Conservation (phyloP, 2,797 vertebrate genomes). For the Serranus cabrilla region DNA sequence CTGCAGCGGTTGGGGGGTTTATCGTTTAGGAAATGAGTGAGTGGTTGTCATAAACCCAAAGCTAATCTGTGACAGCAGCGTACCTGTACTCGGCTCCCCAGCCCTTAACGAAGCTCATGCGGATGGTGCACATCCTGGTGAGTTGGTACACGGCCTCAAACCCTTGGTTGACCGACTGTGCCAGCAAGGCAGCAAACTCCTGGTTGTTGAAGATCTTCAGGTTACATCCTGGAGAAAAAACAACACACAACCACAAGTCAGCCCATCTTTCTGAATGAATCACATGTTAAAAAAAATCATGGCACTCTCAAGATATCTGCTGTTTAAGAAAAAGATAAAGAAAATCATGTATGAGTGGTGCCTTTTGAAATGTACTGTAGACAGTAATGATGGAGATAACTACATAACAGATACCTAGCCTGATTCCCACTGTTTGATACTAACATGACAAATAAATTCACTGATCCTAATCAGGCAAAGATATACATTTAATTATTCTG, state of each 20-base stretch:
- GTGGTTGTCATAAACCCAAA: neutral
- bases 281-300: too few relatives aligned
- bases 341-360: too few relatives aligned
- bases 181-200: constrained; percentile 96
- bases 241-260: neutral
- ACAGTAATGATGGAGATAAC: too few relatives aligned
- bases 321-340: too few relatives aligned
- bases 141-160: constrained; percentile 99
- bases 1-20: neutral
- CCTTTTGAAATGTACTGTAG: too few relatives aligned
- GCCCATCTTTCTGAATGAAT: too few relatives aligned
- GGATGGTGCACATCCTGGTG: constrained; percentile 98
- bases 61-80: constrained; percentile 1
- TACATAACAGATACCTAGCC: neutral
- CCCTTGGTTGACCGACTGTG: constrained; percentile 98
- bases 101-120: constrained; percentile 99
- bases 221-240: constrained; percentile 90
- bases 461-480: neutral
- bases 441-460: neutral
- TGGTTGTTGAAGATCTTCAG: constrained; percentile 99
- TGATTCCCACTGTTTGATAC: neutral
- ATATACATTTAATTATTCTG: neutral
- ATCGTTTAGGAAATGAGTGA: neutral
- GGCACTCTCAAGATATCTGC: too few relatives aligned
- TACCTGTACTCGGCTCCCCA: constrained; percentile 99